Evolutionary conservation across 2,113 vertebrate genomes (phyloP).

Genomic region (Chloebia gouldiae): DNA sequence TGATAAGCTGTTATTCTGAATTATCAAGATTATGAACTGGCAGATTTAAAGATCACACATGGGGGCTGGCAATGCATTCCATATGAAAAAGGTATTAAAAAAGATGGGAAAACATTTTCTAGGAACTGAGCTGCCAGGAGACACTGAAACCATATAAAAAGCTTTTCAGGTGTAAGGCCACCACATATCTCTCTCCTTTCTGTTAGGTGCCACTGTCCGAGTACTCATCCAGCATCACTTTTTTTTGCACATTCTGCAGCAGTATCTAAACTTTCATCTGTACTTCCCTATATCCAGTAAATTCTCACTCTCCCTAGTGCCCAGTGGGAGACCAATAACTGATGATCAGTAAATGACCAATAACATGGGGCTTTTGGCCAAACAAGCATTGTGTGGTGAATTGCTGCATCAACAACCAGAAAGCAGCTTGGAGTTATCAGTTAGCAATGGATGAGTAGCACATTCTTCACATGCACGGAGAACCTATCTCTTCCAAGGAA

Average conservation of each 20-base stretch:
- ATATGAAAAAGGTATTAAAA: constrained; percentile 22
- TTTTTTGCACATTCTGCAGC: background rate
- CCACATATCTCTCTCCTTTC: background rate
- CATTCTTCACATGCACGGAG: background rate
- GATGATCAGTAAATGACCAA: too few relatives aligned
- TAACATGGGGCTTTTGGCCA: background rate
- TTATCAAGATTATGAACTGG: constrained; percentile 46
- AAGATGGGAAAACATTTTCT: background rate
- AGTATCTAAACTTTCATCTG: background rate
- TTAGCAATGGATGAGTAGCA: background rate
- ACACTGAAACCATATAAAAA: background rate
- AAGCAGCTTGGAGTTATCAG: background rate
- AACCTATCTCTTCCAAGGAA: background rate
- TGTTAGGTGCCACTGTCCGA: background rate
- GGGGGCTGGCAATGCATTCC: background rate
- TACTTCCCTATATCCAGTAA: background rate
- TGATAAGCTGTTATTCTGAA: constrained; percentile 46
- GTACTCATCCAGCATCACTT: background rate
- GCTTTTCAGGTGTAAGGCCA: background rate
- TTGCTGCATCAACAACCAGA: background rate
- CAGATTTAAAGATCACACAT: constrained; percentile 46
- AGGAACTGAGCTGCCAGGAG: background rate
- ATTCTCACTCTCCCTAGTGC: background rate
- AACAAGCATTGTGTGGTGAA: background rate
- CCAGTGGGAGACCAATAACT: too few relatives aligned